These are phyloP conservation scores for Tinamus major DNA, from an alignment of 2,797 vertebrate species.

Conservation along the genomic window DNA sequence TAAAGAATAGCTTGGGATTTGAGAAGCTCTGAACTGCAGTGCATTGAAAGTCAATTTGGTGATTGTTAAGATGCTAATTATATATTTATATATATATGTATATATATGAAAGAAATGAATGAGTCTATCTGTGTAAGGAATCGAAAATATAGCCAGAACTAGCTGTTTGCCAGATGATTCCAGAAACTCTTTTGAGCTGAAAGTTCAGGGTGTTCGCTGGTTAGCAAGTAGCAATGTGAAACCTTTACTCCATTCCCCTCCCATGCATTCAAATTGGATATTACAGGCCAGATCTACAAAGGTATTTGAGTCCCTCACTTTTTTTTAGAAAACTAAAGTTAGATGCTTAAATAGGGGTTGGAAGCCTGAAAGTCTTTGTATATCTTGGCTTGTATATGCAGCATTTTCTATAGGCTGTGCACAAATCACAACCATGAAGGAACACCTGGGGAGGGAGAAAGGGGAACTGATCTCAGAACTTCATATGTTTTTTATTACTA, in stretches of 20 bases:
- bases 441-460: slow-evolving; percentile 58
- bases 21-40: background rate
- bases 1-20: background rate
- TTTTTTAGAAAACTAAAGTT: background rate
- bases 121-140: background rate
- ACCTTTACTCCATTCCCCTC: background rate
- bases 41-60: background rate
- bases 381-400: slow-evolving; percentile 46
- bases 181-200: slow-evolving; percentile 15
- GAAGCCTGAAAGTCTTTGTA: slow-evolving; percentile 48
- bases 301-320: slow-evolving; percentile 10
- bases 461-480: slow-evolving; percentile 60
- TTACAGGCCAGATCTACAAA: slow-evolving; percentile 17
- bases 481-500: slow-evolving; percentile 68
- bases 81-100: too few species aligned
- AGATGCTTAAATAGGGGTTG: slow-evolving; percentile 8
- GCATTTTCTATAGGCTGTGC: slow-evolving; percentile 58
- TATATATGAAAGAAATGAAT: background rate
- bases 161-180: slow-evolving; percentile 1
- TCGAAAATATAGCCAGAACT: background rate
- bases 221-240: background rate
- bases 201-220: slow-evolving; percentile 32
- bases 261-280: background rate
- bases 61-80: background rate
- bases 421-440: slow-evolving; percentile 53